Conservation (phyloP, 2,797 vertebrate genomes). For the Anguilla pacifica region DNA sequence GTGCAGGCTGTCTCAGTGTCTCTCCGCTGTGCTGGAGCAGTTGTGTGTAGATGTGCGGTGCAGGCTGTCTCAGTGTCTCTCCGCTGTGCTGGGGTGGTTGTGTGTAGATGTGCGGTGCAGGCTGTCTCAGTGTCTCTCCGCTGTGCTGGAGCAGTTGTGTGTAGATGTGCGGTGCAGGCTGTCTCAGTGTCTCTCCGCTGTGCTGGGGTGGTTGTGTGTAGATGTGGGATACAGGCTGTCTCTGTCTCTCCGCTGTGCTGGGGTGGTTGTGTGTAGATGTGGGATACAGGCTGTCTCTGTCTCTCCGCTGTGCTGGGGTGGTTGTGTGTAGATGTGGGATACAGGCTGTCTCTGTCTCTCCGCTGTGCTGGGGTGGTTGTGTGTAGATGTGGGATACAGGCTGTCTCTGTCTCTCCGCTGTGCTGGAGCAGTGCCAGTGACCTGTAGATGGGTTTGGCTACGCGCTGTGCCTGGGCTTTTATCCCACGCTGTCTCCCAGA, state of each 20-base stretch:
- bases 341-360: not conserved
- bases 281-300: not conserved
- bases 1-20: too few species aligned
- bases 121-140: not conserved
- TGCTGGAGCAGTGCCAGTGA: not conserved
- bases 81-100: conserved; percentile 36
- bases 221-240: not conserved
- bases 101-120: conserved; percentile 13
- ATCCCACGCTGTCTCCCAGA: not conserved
- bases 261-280: conserved; percentile 40
- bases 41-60: conserved; percentile 34
- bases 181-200: not conserved
- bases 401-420: not conserved
- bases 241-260: not conserved
- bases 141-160: conserved; percentile 39
- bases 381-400: conserved; percentile 7
- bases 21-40: too few species aligned
- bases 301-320: conserved; percentile 9
- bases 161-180: not conserved
- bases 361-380: conserved; percentile 37
- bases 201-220: conserved; percentile 41
- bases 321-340: conserved; percentile 33
- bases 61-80: not conserved
- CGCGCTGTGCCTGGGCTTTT: not conserved
- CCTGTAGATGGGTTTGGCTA: conserved; percentile 9